These are phyloP conservation scores for Zaprionus ornatus DNA, from an alignment of 1,140 invertebrate species.

Conservation along the genomic window DNA sequence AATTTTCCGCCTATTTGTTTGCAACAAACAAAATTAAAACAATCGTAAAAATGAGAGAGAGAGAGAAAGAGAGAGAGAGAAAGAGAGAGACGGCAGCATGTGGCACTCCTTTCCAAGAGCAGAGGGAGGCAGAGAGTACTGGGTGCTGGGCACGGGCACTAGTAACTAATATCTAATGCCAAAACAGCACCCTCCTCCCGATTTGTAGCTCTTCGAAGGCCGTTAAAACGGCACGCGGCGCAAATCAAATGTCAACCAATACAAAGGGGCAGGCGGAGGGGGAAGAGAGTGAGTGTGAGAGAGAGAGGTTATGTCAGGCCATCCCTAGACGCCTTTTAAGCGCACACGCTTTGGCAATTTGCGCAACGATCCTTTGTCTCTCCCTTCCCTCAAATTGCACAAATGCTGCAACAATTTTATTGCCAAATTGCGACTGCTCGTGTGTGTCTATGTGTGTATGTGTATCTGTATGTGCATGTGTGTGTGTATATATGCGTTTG, in stretches of 20 bases:
- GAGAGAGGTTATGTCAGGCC: background rate
- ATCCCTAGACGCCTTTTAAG: conserved; percentile 52
- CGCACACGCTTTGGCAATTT: conserved; percentile 52
- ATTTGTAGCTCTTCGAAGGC: conserved; percentile 8
- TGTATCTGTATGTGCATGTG: background rate
- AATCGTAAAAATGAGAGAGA: conserved; percentile 70
- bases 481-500: too few relatives aligned
- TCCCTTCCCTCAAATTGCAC: conserved; percentile 22
- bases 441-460: background rate
- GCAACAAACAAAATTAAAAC: conserved; percentile 79
- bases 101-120: conserved; percentile 47
- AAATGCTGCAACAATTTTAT: conserved; percentile 41
- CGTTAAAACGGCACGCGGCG: conserved; percentile 75
- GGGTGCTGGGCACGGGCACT: background rate
- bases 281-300: background rate
- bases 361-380: conserved; percentile 24
- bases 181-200: conserved; percentile 2
- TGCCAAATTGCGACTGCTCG: conserved; percentile 28
- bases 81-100: conserved; percentile 30
- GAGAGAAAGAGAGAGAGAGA: background rate
- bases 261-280: conserved; percentile 5
- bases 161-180: conserved; percentile 11
- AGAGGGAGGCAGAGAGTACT: background rate
- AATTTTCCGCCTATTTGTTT: conserved; percentile 80
- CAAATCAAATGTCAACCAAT: conserved; percentile 73